Base-by-base conservation (phyloP, 2,888 invertebrate species). In the Hydriomena furcata region DNA sequence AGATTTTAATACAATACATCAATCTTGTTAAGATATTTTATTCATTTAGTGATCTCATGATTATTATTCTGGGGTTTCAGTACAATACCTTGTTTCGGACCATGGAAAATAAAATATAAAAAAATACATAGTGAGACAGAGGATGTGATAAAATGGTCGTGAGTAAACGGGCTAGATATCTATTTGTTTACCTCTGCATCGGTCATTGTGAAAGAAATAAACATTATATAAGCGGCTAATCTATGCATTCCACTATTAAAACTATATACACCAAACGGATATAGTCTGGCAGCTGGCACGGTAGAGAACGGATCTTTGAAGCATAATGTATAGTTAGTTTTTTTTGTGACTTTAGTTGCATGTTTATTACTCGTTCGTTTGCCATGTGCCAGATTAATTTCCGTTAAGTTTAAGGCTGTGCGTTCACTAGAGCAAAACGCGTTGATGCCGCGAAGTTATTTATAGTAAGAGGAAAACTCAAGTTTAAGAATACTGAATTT, bases 151-250 rank as follows among this genome's bases (percentile, higher is more conserved):
- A n/a, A 63, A 80, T 79, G 79, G 69, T 70, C 63, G 65, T 79
- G 80, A 75, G 68, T 71, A 68, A 68, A 65, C 55, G 61, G 68
- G 56, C 68, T 65, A 71, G 41, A 66, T 68, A 51, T 7, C 28
- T 72, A 58, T 57, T 60, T 68, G 60, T 76, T 89, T 90, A 90
- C 90, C 90, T 90, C 90, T 90, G 85, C 69, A 71, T 80, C 86
- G 76, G 85, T 84, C 80, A 82, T 76, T 76, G 86, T 78, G 74
- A 82, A 77, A 76, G 65, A 79, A 76, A 76, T 73, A 74, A 74
- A 81, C 73, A 65, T 58, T 58, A 71, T 68, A 73, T 78, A 79
- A 74, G 71, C 71, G 53, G 50, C 64, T 68, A 65, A 49, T 56
- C 31, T 58, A 37, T 10, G 31, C 61, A 61, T 61, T 63, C 58